Conservation (phyloP, 2,113 vertebrate genomes). For the Dicerorhinus sumatrensis region DNA sequence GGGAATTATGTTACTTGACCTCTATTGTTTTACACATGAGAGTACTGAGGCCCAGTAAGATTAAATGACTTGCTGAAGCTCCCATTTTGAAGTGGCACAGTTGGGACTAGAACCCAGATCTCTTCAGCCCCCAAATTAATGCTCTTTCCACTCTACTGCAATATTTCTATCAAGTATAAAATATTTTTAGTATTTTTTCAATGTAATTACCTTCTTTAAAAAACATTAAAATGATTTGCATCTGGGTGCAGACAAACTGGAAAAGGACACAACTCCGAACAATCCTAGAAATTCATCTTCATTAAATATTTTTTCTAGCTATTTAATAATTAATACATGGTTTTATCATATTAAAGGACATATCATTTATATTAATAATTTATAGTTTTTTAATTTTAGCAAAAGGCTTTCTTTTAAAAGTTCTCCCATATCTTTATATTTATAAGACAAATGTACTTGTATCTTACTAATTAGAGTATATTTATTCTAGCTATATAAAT, state of each 20-base stretch:
- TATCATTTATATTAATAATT: not conserved
- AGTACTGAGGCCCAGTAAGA: slow-evolving; percentile 1
- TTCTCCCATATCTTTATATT: not conserved
- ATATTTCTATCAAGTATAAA: not conserved
- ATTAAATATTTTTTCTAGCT: slow-evolving; percentile 54
- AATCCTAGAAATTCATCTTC: slow-evolving; percentile 15
- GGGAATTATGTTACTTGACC: not conserved
- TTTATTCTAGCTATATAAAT: slow-evolving; percentile 58
- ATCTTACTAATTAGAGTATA: slow-evolving; percentile 52
- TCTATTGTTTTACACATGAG: slow-evolving; percentile 22
- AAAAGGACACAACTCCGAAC: not conserved
- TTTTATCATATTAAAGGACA: slow-evolving; percentile 27
- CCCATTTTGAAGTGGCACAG: not conserved
- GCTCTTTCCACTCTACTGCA: not conserved
- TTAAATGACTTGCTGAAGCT: slow-evolving; percentile 30
- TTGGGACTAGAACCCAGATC: not conserved
- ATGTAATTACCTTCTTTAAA: slow-evolving; percentile 34
- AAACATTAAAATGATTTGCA: slow-evolving; percentile 33
- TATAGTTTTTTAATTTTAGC: slow-evolving; percentile 54
- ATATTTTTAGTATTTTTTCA: slow-evolving; percentile 41
- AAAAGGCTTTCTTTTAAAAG: slow-evolving; percentile 28
- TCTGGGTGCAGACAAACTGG: not conserved
- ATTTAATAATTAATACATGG: slow-evolving; percentile 13
- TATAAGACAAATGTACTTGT: not conserved
- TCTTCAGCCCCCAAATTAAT: not conserved